Evolutionary conservation across 35 echinoderm and acorn worm genomes (phyloP), one percentile per base, ranked within the genome.

Genomic region (Ophioderma brevispina): DNA sequence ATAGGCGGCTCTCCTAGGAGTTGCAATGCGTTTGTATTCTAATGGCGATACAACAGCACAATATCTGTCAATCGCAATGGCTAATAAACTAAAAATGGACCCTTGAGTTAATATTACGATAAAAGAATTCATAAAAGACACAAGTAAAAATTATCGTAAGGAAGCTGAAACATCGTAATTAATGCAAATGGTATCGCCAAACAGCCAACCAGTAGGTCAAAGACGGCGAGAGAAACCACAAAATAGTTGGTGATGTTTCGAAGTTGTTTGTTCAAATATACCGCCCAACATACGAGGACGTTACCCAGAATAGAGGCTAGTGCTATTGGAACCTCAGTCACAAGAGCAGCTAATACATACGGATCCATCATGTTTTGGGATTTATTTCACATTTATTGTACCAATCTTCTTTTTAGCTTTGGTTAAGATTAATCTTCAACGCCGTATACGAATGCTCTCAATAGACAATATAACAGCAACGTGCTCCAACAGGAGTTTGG

Each of bases 121-220:
- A 55, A 95, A 98, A 13, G 93, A 95, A 59, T 98, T 98, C 84
- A 94, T 92, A 49, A 98, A 95, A 98, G 85, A 87, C 96, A 98
- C 39, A 89, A 55, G 55, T 97, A 80, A 78, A 95, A 90, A 23
- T 81, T 93, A 50, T 98, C 77, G 14, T 82, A 23, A 3, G 96
- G 91, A 32, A 82, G 77, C 33, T 85, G 81, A 17, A 87, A 87
- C 75, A 92, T 98, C 2, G 87, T 91, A 21, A 92, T 35, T 39
- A 95, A 80, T 39, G 96, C 90, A 40, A 98, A 98, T 3, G 96
- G 96, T 40, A 98, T 98, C 0, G 92, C 96, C n/a, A 98, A 90
- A 11, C 92, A 40, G 0, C 96, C 96, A 1, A 98, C 96, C 37
- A 94, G 40, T 35, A 98, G 78, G 52, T 98, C 96, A 0, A 93